These are phyloP conservation scores for Nomada flava DNA, from an alignment of 2,888 invertebrate genomes.

Conservation along the genomic window DNA sequence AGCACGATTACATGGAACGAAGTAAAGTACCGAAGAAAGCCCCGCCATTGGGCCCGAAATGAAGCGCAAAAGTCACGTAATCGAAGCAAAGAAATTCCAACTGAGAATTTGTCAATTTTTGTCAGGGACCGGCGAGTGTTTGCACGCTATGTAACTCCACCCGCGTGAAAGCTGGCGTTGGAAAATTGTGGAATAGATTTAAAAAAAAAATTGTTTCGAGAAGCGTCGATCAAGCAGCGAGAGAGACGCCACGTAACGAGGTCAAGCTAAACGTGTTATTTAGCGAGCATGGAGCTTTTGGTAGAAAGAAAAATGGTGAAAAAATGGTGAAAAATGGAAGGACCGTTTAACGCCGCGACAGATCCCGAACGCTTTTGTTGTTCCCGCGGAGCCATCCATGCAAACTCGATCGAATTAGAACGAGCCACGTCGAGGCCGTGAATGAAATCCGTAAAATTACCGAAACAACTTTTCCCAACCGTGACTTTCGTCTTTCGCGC, in stretches of 20 bases:
- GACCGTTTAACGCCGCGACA: too few species aligned
- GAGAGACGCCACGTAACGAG: constrained; percentile 4
- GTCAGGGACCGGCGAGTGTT: background rate
- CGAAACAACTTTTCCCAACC: constrained; percentile 41
- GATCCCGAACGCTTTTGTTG: background rate
- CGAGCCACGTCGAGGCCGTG: constrained; percentile 15
- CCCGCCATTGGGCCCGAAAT: background rate
- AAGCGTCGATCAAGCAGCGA: background rate
- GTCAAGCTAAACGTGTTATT: constrained; percentile 27
- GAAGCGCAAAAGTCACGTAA: background rate
- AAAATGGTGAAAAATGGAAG: too few species aligned
- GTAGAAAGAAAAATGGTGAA: too few species aligned
- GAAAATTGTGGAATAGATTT: constrained; percentile 9
- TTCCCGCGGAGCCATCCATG: background rate
- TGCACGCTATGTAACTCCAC: background rate
- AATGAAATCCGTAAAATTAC: constrained; percentile 57
- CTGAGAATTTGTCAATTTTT: background rate
- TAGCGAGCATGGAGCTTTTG: constrained; percentile 4
- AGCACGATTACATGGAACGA: constrained; percentile 7
- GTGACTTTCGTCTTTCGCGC: constrained; percentile 40
- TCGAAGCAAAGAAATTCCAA: background rate
- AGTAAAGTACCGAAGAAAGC: background rate
- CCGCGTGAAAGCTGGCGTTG: constrained; percentile 2
- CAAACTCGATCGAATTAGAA: constrained; percentile 37
- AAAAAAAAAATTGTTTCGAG: constrained; percentile 9